Evolutionary conservation across 2,888 invertebrate species (phyloP), one percentile per base, ranked within the genome.

Genomic region (Stramonita haemastoma): DNA sequence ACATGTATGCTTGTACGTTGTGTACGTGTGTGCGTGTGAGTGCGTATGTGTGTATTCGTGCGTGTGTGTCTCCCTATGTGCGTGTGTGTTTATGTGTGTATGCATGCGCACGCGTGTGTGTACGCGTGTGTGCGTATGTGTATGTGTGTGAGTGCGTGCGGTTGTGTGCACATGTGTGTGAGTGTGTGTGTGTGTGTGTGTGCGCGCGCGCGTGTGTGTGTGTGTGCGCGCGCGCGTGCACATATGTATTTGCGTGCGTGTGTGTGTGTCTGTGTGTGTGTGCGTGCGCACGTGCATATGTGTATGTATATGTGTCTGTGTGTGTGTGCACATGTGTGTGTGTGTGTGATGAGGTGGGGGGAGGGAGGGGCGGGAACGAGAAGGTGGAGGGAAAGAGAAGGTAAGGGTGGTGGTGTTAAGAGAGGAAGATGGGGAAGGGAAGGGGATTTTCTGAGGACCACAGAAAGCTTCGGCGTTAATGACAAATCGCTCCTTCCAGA

Each of bases 251-350:
- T 19, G 79, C 6, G 32, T 19, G 79, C 6, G 32, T 79, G 79
- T 79, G 32, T 79, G 79, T 79, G 32, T 79, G 34, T 79, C 13
- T 79, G 79, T 79, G 79, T 79, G 79, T 79, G 32, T 79, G 79
- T 79, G 32, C 6, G 79, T 34, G 32, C 32, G 79, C 32, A 19
- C 6, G 79, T 34, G 32, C 6, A 32, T 32, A 19, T 34, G 79
- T 79, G 29, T 0, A 32, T 79, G 32, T 19, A 32, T 79, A 19
- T 19, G 79, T 32, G 34, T 8, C 32, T 32, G 79, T 8, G 34
- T 32, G 34, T 32, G 79, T 32, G 34, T 32, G 79, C 0, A 26
- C 0, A 5, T 32, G 79, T 34, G 81, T 19, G 34, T 6, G 81
- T 19, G n/a, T 73, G 73, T 0, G 73, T 73, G 29, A 66, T 46